Evolutionary conservation across 2,797 vertebrate species (phyloP).

Genomic region (Argya squamiceps): DNA sequence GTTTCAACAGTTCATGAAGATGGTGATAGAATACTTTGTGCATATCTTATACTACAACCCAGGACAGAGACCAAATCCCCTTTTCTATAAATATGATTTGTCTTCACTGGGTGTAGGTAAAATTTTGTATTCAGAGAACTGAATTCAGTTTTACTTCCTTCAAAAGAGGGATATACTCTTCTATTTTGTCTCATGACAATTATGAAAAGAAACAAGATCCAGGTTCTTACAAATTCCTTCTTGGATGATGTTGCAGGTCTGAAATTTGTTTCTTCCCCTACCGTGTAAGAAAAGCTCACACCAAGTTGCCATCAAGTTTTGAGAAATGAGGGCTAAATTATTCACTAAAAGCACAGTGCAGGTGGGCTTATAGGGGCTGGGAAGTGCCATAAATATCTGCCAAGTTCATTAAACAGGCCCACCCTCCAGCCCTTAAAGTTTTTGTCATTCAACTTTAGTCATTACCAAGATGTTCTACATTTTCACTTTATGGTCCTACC

Average conservation of each 20-base stretch:
- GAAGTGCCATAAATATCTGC: background rate
- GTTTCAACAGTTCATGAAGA: too few relatives aligned
- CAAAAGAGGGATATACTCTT: background rate
- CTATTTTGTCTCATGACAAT: background rate
- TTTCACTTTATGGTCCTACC: background rate
- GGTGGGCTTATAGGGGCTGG: background rate
- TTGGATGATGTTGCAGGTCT: background rate
- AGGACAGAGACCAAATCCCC: accelerated
- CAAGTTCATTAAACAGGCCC: background rate
- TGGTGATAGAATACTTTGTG: too few relatives aligned
- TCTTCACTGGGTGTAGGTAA: background rate
- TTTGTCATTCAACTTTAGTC: background rate
- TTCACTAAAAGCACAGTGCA: background rate
- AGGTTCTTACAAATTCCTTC: background rate
- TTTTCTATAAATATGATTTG: background rate
- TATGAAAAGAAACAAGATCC: background rate
- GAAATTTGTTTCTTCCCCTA: background rate
- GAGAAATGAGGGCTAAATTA: accelerated
- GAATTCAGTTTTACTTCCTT: background rate
- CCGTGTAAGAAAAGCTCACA: background rate
- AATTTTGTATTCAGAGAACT: background rate
- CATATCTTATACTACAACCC: too few relatives aligned
- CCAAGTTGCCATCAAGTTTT: background rate
- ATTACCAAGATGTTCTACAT: background rate
- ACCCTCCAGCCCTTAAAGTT: background rate